phyloP scores from a whole-genome alignment of 2,113 vertebrate species.

The Tyto alba region DNA sequence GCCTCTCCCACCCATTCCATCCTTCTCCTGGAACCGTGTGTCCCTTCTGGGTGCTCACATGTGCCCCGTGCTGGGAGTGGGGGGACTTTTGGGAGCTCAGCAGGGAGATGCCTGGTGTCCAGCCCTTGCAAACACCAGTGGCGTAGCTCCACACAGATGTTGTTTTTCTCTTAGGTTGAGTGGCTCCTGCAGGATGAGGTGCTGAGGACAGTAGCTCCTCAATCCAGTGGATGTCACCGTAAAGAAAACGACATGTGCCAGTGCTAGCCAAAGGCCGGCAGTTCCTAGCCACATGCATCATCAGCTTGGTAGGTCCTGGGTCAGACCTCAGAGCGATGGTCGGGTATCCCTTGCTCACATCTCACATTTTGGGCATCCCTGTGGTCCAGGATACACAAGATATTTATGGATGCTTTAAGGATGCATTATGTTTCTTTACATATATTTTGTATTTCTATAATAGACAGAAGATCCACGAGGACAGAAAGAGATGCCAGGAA shows the following conservation, averaged over 20 bases:
- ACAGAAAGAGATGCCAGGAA: background rate
- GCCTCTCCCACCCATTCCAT: background rate
- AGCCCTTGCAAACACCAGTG: background rate
- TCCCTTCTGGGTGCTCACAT: background rate
- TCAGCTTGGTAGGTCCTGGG: background rate
- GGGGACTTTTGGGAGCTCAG: background rate
- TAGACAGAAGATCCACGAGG: background rate
- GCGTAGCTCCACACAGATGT: rapidly evolving
- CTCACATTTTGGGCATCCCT: background rate
- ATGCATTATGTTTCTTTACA: background rate
- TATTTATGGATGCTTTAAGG: background rate
- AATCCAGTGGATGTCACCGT: background rate
- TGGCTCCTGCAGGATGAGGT: background rate
- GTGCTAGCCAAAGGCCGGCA: rapidly evolving
- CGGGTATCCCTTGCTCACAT: background rate
- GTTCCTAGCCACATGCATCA: rapidly evolving
- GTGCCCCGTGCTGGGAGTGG: background rate
- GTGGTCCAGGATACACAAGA: background rate
- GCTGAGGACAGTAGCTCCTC: background rate
- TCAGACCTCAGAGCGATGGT: background rate
- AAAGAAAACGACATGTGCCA: background rate
- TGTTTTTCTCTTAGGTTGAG: background rate
- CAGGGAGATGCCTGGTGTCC: background rate
- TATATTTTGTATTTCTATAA: background rate
- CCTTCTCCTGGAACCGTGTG: rapidly evolving